phyloP scores from a whole-genome alignment of 2,797 vertebrate species.

The Phataginus tetradactyla region DNA sequence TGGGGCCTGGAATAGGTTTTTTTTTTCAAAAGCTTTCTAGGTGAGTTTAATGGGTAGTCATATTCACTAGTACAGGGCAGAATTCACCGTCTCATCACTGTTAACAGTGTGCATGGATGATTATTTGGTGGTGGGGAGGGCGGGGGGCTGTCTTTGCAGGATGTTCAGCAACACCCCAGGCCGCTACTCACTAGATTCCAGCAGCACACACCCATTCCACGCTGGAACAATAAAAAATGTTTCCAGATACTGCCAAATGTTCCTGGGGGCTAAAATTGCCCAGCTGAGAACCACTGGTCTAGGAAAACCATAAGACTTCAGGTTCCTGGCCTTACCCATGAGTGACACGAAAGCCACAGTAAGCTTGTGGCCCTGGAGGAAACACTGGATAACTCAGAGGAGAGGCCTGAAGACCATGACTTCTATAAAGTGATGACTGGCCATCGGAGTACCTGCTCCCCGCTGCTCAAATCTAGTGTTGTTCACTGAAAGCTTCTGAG shows the following conservation, averaged over 20 bases:
- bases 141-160: neutral
- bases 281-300: neutral
- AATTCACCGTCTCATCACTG: neutral
- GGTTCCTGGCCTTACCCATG: neutral
- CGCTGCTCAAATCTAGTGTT: neutral
- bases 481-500: neutral
- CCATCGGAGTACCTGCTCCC: neutral
- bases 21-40: constrained; percentile 6
- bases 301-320: neutral
- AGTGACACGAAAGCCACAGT: neutral
- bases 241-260: neutral
- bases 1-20: too few relatives aligned
- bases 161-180: neutral
- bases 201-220: neutral
- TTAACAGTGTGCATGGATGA: neutral
- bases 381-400: neutral
- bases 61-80: neutral
- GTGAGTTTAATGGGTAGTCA: neutral
- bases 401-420: neutral
- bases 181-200: neutral
- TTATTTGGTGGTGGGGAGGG: neutral
- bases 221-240: neutral
- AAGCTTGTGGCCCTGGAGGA: neutral
- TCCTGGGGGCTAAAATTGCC: neutral
- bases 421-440: neutral